Evolutionary conservation across 2,797 vertebrate species (phyloP).

Genomic region (Poecilia picta): DNA sequence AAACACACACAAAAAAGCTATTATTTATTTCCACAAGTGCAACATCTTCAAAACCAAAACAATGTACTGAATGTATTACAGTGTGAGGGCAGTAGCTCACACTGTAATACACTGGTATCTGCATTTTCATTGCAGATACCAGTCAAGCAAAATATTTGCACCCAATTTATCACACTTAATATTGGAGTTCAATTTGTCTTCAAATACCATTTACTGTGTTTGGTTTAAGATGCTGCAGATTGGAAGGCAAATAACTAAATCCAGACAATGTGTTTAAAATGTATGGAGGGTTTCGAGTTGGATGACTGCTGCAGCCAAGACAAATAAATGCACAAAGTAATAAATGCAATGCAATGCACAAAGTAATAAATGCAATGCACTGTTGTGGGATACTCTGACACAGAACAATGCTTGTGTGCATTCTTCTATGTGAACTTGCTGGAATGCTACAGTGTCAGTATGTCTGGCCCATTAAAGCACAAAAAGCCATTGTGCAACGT

Average conservation of each 20-base stretch:
- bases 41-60: background rate
- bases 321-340: constrained; percentile 22
- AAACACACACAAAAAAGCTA: background rate
- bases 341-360: constrained; percentile 19
- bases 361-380: constrained; percentile 15
- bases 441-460: constrained; percentile 52
- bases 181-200: background rate
- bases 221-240: background rate
- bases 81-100: background rate
- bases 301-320: background rate
- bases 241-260: background rate
- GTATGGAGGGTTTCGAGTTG: background rate
- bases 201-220: background rate
- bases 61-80: background rate
- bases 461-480: constrained; percentile 65
- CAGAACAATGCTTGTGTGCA: constrained; percentile 41
- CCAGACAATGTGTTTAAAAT: background rate
- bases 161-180: background rate
- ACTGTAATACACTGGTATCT: too few relatives aligned
- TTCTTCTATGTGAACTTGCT: constrained; percentile 37
- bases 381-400: constrained; percentile 33
- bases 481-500: constrained; percentile 74
- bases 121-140: background rate
- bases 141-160: background rate
- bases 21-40: background rate